Evolutionary conservation across 2,113 vertebrate genomes (phyloP).

Genomic region (Galemys pyrenaicus): DNA sequence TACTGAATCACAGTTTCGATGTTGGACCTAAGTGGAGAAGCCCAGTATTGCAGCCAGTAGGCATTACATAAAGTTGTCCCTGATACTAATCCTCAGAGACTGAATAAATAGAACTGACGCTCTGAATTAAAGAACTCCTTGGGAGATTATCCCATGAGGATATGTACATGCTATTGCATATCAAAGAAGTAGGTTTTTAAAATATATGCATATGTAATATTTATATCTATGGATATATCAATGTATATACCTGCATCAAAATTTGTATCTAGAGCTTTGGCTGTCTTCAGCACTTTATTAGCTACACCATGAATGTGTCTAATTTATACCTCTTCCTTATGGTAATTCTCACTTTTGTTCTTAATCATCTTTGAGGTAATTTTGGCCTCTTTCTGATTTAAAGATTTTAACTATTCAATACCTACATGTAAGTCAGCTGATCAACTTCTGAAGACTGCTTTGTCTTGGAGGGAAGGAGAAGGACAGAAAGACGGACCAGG

Average conservation of each 20-base stretch:
- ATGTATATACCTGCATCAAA: background rate
- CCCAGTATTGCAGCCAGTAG: background rate
- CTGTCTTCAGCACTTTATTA: background rate
- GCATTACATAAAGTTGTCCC: background rate
- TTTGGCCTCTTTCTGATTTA: background rate
- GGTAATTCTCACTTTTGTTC: background rate
- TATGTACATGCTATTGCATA: background rate
- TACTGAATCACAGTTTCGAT: background rate
- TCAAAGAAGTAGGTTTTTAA: background rate
- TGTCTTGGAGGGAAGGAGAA: background rate
- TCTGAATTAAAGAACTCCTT: background rate
- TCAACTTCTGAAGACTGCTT: background rate
- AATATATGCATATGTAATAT: background rate
- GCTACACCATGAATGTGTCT: background rate
- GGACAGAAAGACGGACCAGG: background rate
- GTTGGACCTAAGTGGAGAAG: background rate
- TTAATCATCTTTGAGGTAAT: conserved; percentile 22
- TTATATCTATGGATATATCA: too few relatives aligned
- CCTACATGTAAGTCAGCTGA: background rate
- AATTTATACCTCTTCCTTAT: background rate
- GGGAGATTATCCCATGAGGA: background rate
- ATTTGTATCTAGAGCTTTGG: background rate
- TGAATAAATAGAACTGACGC: background rate
- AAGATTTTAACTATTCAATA: background rate
- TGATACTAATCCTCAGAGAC: conserved; percentile 6